These are phyloP conservation scores for Anoplolepis gracilipes DNA, from an alignment of 1,140 invertebrate species.

Conservation along the genomic window DNA sequence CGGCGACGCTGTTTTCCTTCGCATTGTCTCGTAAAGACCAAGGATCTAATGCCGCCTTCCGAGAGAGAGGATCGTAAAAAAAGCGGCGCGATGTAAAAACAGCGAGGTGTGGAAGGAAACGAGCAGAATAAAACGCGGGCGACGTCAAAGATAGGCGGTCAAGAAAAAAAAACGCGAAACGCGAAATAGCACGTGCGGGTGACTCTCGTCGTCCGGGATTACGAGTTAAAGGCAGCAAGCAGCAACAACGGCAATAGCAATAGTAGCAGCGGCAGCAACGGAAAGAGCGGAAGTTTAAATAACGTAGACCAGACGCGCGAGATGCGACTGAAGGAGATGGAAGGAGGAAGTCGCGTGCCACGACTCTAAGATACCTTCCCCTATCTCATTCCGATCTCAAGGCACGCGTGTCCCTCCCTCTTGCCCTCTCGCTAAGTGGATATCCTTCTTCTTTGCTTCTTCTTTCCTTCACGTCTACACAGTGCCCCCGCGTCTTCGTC, in stretches of 20 bases:
- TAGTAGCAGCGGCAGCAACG: not conserved
- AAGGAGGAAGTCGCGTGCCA: slow-evolving; percentile 65
- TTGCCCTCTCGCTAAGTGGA: slow-evolving; percentile 65
- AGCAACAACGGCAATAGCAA: not conserved
- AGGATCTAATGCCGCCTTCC: slow-evolving; percentile 21
- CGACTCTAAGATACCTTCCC: slow-evolving; percentile 32
- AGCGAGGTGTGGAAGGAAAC: not conserved
- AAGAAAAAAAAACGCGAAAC: not conserved
- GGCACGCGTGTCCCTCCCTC: slow-evolving; percentile 56
- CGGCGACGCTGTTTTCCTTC: slow-evolving; percentile 50
- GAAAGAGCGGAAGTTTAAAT: slow-evolving; percentile 35
- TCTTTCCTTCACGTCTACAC: slow-evolving; percentile 32
- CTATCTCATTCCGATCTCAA: slow-evolving; percentile 30
- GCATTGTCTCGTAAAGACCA: slow-evolving; percentile 57
- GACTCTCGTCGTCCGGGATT: slow-evolving; percentile 9
- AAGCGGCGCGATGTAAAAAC: slow-evolving; percentile 12
- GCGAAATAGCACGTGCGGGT: not conserved
- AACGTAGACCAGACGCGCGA: slow-evolving; percentile 11
- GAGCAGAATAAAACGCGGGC: slow-evolving; percentile 11
- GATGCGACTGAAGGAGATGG: not conserved
- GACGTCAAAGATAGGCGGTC: not conserved
- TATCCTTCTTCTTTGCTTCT: slow-evolving; percentile 33
- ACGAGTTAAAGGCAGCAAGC: slow-evolving; percentile 11
- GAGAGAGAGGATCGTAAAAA: slow-evolving; percentile 16
- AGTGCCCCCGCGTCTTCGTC: not conserved